phyloP scores from a whole-genome alignment of 2,797 vertebrate genomes.

The Chaenodraco wilsoni region DNA sequence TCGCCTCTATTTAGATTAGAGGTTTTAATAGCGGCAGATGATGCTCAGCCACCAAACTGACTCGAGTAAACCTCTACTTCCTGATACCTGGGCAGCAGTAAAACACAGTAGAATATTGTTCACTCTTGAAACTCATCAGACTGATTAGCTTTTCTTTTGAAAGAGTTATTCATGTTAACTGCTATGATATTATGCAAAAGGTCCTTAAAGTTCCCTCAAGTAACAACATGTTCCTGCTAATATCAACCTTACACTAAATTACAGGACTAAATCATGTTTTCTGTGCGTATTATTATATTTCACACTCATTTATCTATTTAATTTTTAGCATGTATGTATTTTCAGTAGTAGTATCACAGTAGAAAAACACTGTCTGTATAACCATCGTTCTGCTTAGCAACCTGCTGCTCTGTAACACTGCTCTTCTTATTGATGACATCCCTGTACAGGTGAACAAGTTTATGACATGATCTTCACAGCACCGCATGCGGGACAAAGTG shows the following conservation, averaged over 20 bases:
- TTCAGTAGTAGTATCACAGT: neutral
- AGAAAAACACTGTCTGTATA: neutral
- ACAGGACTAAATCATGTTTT: neutral
- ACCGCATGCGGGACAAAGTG: conserved; percentile 39
- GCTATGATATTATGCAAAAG: neutral
- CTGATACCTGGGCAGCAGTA: conserved; percentile 30
- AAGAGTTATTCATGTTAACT: neutral
- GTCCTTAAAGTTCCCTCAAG: too few relatives aligned
- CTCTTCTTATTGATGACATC: conserved; percentile 17
- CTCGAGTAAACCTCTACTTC: conserved; percentile 49
- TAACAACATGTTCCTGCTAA: neutral
- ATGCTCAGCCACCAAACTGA: conserved; percentile 40
- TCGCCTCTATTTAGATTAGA: conserved; percentile 60
- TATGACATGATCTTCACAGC: conserved; percentile 68
- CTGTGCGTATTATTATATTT: too few relatives aligned
- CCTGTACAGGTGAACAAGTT: conserved; percentile 36
- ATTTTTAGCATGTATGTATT: neutral
- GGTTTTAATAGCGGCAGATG: conserved; percentile 62
- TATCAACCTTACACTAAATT: neutral
- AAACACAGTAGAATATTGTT: conserved; percentile 5
- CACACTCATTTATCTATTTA: too few relatives aligned
- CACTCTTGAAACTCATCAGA: neutral
- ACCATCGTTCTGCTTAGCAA: neutral
- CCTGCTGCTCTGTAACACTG: conserved; percentile 2
- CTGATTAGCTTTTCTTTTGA: conserved; percentile 1